Percentiles rank a stretch among this genome's conserved stretches.
Conservation (phyloP, 2,113 vertebrate genomes). For the Xiphophorus couchianus region DNA sequence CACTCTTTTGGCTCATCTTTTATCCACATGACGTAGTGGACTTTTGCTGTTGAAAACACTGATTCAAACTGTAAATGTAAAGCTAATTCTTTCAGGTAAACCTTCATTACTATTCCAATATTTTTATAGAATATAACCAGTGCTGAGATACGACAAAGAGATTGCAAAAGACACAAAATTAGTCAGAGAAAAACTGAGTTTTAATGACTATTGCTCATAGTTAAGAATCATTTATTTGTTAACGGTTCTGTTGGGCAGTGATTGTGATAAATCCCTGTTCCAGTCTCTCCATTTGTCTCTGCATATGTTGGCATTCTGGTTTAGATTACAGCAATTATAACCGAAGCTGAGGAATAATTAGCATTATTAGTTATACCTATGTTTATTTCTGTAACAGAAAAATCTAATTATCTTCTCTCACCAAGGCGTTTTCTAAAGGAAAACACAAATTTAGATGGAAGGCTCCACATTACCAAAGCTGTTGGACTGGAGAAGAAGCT, state of each 20-base stretch:
- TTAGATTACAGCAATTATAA: background rate
- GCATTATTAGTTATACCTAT: conserved; percentile 7
- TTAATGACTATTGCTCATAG: background rate
- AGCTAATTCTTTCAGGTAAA: background rate
- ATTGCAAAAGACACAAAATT: conserved; percentile 3
- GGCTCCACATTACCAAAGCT: background rate
- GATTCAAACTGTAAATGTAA: conserved; percentile 8
- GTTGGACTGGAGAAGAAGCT: conserved; percentile 11
- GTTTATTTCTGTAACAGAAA: conserved; percentile 20
- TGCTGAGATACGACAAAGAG: background rate
- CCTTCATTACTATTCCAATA: background rate
- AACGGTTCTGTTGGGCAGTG: background rate
- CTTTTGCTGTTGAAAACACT: background rate
- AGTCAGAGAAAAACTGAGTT: background rate
- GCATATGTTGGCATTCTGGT: conserved; percentile 2
- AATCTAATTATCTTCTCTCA: conserved; percentile 9
- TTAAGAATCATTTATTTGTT: conserved; percentile 4
- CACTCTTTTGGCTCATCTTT: conserved; percentile 19
- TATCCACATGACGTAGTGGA: conserved; percentile 10
- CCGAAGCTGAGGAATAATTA: background rate
- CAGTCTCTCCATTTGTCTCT: background rate
- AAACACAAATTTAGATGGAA: background rate
- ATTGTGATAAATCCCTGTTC: background rate
- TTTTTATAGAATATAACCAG: background rate
- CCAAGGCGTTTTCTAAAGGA: background rate